A percentile compares a stretch with the other conserved stretches of the same genome.
Conservation (phyloP, 2,888 invertebrate species). For the Nudaria mundana region DNA sequence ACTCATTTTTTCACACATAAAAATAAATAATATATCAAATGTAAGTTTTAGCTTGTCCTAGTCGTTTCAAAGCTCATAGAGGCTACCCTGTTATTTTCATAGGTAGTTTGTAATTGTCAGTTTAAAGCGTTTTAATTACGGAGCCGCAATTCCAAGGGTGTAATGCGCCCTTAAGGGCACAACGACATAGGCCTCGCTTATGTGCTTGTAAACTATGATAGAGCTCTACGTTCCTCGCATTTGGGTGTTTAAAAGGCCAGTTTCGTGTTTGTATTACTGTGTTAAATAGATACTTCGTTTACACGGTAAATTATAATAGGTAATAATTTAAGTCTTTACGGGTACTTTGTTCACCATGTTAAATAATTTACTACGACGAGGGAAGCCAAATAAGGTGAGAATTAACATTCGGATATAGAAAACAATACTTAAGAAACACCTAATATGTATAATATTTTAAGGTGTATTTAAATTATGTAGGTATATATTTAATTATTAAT, state of each 20-base stretch:
- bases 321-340: constrained; percentile 30
- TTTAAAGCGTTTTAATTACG: constrained; percentile 78
- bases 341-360: constrained; percentile 15
- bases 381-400: no score
- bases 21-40: no score
- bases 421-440: no score
- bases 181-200: constrained; percentile 50
- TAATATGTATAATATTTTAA: no score
- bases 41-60: constrained; percentile 22
- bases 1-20: no score
- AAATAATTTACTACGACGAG: constrained; percentile 23
- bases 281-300: constrained; percentile 48
- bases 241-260: constrained; percentile 46
- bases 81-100: constrained; percentile 44
- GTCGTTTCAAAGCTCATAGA: constrained; percentile 42
- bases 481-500: no score
- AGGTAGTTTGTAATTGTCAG: constrained; percentile 64
- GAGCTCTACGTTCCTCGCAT: constrained; percentile 43
- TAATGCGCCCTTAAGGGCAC: constrained; percentile 68
- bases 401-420: no score
- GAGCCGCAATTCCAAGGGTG: constrained; percentile 69
- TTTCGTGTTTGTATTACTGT: constrained; percentile 51
- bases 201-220: constrained; percentile 70
- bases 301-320: constrained; percentile 47
- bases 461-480: no score